phyloP scores from a whole-genome alignment of 2,113 vertebrate species.

The Ondatra zibethicus region DNA sequence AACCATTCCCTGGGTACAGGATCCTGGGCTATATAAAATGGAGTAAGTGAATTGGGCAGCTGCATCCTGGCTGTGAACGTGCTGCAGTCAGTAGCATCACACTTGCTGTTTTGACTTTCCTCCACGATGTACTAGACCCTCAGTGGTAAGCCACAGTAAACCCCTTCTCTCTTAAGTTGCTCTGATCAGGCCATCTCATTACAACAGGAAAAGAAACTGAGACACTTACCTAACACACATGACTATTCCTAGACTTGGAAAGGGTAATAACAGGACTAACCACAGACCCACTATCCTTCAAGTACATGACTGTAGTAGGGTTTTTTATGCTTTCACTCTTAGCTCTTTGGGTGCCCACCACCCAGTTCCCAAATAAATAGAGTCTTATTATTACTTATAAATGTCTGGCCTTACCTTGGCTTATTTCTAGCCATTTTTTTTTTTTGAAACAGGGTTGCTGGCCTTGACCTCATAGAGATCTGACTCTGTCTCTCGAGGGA shows the following conservation, averaged over 20 bases:
- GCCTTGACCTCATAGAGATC: too few species aligned
- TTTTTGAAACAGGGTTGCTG: too few species aligned
- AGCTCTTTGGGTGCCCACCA: not conserved
- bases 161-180: not conserved
- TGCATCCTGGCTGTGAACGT: not conserved
- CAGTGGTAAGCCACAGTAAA: not conserved
- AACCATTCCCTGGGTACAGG: not conserved
- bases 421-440: not conserved
- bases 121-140: not conserved
- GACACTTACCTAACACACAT: not conserved
- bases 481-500: too few species aligned
- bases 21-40: not conserved
- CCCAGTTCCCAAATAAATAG: not conserved
- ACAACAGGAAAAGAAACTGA: not conserved
- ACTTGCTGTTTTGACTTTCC: not conserved
- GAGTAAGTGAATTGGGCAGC: not conserved
- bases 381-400: not conserved
- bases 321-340: not conserved
- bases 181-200: not conserved
- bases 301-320: not conserved
- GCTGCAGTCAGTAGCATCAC: not conserved
- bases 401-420: not conserved
- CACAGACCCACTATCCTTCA: not conserved
- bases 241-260: not conserved
- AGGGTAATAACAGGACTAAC: not conserved